A percentile compares a stretch with the other conserved stretches of the same genome.
These are phyloP conservation scores for Anguilla rostrata DNA, from an alignment of 2,113 vertebrate species.

Conservation along the genomic window DNA sequence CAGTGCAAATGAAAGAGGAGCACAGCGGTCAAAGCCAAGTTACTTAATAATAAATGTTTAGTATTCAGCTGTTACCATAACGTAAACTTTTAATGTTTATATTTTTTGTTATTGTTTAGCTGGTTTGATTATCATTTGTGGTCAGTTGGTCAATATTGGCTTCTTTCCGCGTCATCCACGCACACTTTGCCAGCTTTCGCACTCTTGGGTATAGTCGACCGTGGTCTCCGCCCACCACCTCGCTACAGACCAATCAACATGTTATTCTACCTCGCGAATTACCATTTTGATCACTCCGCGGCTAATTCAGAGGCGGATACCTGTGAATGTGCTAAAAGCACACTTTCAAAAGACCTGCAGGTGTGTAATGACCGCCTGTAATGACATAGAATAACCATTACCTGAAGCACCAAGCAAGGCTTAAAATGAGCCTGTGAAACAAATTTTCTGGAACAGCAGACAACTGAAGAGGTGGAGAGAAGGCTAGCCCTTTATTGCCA, in stretches of 20 bases:
- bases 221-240: constrained; percentile 26
- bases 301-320: background rate
- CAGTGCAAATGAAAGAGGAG: background rate
- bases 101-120: background rate
- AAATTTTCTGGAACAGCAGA: background rate
- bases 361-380: background rate
- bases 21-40: background rate
- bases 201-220: background rate
- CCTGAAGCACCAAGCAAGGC: background rate
- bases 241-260: constrained; percentile 23
- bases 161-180: background rate
- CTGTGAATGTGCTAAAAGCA: background rate
- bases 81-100: background rate
- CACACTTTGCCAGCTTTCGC: background rate
- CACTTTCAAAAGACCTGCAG: background rate
- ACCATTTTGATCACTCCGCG: background rate
- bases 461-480: background rate
- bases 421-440: background rate
- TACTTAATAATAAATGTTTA: background rate
- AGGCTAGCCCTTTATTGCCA: background rate
- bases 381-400: background rate
- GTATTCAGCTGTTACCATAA: background rate
- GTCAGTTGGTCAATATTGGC: background rate
- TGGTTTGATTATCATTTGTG: background rate
- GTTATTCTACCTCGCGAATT: background rate